Evolutionary conservation across 1,140 invertebrate genomes (phyloP).

Genomic region (Melitaea cinxia): DNA sequence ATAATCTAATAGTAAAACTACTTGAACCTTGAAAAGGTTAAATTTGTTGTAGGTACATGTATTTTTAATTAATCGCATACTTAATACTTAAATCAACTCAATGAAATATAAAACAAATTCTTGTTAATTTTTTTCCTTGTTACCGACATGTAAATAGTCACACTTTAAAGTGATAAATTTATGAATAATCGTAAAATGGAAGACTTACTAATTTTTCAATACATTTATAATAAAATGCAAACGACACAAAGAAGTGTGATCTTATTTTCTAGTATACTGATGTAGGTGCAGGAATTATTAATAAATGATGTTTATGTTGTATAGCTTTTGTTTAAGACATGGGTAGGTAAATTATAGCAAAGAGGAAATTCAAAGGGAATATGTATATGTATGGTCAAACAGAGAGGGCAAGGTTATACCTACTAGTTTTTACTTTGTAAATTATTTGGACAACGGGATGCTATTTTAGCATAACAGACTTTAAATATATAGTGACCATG

Average conservation of each 20-base stretch:
- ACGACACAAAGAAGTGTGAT: neutral
- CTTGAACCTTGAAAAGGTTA: no score
- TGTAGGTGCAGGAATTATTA: neutral
- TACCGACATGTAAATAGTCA: neutral
- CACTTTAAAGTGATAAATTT: neutral
- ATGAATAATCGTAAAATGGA: neutral
- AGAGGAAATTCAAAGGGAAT: neutral
- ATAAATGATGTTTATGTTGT: neutral
- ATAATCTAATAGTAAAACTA: no score
- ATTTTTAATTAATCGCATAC: neutral
- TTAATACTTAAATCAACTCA: neutral
- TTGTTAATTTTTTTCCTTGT: neutral
- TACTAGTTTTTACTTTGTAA: neutral
- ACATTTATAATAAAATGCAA: no score
- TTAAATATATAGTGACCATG: neutral
- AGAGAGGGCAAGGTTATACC: neutral
- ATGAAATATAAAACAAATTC: neutral
- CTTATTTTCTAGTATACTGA: neutral
- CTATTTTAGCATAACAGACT: no score
- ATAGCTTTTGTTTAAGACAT: slow-evolving; percentile 1
- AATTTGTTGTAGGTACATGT: neutral
- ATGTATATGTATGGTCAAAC: no score
- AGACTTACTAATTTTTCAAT: no score
- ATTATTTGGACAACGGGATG: neutral
- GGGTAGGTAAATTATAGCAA: neutral